Evolutionary conservation across 2,888 invertebrate species (phyloP).

Genomic region (Byasa hedistus): DNA sequence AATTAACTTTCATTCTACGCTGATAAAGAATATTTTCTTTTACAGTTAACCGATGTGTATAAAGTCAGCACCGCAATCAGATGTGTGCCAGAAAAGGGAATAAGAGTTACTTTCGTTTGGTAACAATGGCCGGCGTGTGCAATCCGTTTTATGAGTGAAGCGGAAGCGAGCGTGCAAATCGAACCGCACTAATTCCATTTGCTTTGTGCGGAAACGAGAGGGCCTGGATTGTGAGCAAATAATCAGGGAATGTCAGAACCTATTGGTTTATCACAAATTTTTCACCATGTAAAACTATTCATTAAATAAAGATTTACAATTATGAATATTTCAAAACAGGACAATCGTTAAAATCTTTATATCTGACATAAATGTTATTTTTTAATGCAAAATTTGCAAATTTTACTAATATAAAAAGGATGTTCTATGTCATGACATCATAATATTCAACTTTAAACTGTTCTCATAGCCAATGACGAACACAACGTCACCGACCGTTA

Average conservation of each 20-base stretch:
- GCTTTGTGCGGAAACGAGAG: conserved; percentile 65
- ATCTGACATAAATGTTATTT: too few species aligned
- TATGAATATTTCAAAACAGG: too few species aligned
- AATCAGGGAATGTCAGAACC: conserved; percentile 40
- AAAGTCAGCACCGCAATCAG: conserved; percentile 58
- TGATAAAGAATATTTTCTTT: conserved; percentile 32
- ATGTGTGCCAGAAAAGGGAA: conserved; percentile 64
- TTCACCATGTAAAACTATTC: too few species aligned
- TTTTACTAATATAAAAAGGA: too few species aligned
- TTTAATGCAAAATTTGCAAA: too few species aligned
- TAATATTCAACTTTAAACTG: background rate
- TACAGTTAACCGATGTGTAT: conserved; percentile 47
- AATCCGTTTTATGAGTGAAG: conserved; percentile 41
- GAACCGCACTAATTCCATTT: conserved; percentile 68
- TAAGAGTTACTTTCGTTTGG: conserved; percentile 59
- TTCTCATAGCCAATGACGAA: background rate
- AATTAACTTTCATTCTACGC: background rate
- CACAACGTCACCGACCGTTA: conserved; percentile 1
- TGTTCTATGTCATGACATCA: background rate
- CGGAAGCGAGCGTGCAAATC: conserved; percentile 60
- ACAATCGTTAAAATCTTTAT: too few species aligned
- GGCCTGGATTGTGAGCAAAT: conserved; percentile 49
- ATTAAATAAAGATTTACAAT: too few species aligned
- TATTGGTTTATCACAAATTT: too few species aligned
- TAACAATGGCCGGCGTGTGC: conserved; percentile 41